phyloP scores from a whole-genome alignment of 2,797 vertebrate genomes.

The Calcarius lapponicus region DNA sequence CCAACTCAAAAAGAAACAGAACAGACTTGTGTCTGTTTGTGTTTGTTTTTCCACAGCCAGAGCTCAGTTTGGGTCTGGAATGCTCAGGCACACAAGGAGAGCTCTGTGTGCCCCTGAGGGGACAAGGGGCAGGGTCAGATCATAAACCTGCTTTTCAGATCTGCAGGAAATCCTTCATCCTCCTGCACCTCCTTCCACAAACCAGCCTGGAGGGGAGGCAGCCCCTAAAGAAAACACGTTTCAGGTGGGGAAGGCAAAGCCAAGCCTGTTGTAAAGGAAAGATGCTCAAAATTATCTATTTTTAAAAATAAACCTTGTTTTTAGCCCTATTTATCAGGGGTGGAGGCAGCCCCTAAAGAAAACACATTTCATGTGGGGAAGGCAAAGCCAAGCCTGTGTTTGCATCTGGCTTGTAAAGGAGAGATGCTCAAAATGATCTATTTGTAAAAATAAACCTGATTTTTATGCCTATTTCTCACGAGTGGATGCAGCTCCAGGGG shows the following conservation, averaged over 20 bases:
- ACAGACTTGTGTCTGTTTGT: neutral
- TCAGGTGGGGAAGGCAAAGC: neutral
- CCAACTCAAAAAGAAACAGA: neutral
- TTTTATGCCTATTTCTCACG: neutral
- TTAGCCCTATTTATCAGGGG: neutral
- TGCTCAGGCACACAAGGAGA: neutral
- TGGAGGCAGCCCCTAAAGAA: neutral
- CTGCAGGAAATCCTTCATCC: constrained; percentile 49
- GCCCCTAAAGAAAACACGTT: neutral
- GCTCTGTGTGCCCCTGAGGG: constrained; percentile 38
- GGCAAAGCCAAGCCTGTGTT: neutral
- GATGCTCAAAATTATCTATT: neutral
- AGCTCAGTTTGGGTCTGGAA: neutral
- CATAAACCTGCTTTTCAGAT: constrained; percentile 46
- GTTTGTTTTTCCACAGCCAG: constrained; percentile 10
- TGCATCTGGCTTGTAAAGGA: neutral
- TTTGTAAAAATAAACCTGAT: neutral
- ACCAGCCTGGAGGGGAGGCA: neutral
- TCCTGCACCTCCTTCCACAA: neutral
- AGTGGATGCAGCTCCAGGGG: neutral
- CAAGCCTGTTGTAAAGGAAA: neutral
- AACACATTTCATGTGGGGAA: neutral
- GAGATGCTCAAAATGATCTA: neutral
- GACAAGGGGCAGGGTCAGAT: neutral
- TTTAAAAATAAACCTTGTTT: neutral